Percentiles rank a stretch among this genome's conserved stretches.
Evolutionary conservation across 1,140 invertebrate genomes (phyloP).

Genomic region (Leptonema lineaticorne): DNA sequence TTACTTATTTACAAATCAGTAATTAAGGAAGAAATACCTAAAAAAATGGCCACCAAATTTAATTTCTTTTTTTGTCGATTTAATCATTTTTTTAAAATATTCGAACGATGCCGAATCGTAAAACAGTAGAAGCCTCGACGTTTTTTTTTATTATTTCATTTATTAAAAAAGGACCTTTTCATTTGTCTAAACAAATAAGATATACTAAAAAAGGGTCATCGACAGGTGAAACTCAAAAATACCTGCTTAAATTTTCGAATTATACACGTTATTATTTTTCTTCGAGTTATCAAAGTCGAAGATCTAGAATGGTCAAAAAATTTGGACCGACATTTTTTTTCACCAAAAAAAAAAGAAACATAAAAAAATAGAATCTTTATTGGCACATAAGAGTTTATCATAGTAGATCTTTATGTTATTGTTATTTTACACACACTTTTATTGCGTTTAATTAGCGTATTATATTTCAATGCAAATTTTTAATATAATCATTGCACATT

Average conservation of each 20-base stretch:
- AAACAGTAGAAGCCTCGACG: not conserved
- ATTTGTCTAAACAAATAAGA: slow-evolving; percentile 22
- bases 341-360: slow-evolving; percentile 1
- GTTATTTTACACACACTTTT: slow-evolving; percentile 1
- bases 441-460: slow-evolving; percentile 1
- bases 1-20: too few species aligned
- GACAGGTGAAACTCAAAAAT: slow-evolving; percentile 21
- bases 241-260: slow-evolving; percentile 21
- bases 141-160: not conserved
- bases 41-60: too few species aligned
- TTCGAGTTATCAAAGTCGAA: not conserved
- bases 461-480: not conserved
- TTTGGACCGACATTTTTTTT: not conserved
- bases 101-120: not conserved
- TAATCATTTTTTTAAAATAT: too few species aligned
- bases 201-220: slow-evolving; percentile 19
- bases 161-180: slow-evolving; percentile 1
- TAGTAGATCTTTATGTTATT: not conserved
- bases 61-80: too few species aligned
- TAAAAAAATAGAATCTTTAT: not conserved
- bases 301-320: not conserved
- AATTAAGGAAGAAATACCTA: too few species aligned
- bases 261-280: slow-evolving; percentile 16
- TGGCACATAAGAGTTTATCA: too few species aligned
- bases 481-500: not conserved